These are phyloP conservation scores for Chloroceryle aenea DNA, from an alignment of 2,113 vertebrate genomes.

Conservation along the genomic window DNA sequence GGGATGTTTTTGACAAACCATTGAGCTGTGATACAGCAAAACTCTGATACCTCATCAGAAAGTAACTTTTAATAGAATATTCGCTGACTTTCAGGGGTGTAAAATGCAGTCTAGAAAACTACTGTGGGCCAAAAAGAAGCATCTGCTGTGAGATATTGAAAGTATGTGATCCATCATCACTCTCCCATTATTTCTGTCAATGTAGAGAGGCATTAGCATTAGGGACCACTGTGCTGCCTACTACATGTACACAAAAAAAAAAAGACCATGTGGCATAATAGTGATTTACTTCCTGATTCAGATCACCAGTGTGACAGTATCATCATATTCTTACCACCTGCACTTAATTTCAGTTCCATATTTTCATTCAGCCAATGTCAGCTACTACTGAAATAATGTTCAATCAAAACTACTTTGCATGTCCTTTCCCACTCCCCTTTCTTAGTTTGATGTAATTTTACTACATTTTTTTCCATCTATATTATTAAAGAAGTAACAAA, in stretches of 20 bases:
- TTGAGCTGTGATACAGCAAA: background rate
- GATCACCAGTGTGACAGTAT: background rate
- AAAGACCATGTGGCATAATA: background rate
- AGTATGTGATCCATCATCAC: background rate
- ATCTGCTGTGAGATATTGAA: background rate
- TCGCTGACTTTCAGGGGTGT: background rate
- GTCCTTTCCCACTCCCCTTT: background rate
- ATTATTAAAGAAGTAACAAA: background rate
- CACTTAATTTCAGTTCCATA: background rate
- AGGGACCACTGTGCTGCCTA: background rate
- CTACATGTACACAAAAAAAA: background rate
- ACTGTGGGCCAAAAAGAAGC: background rate
- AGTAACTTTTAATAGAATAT: background rate
- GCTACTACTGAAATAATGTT: background rate
- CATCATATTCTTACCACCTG: background rate
- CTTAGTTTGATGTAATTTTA: background rate
- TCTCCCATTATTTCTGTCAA: background rate
- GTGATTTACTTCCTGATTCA: background rate
- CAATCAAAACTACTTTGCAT: background rate
- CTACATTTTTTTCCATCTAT: background rate
- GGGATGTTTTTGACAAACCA: background rate
- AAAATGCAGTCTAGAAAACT: background rate
- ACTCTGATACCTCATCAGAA: background rate
- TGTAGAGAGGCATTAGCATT: background rate
- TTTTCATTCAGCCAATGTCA: background rate